phyloP scores from a whole-genome alignment of 2,113 vertebrate species.

The Macroglossus sobrinus region DNA sequence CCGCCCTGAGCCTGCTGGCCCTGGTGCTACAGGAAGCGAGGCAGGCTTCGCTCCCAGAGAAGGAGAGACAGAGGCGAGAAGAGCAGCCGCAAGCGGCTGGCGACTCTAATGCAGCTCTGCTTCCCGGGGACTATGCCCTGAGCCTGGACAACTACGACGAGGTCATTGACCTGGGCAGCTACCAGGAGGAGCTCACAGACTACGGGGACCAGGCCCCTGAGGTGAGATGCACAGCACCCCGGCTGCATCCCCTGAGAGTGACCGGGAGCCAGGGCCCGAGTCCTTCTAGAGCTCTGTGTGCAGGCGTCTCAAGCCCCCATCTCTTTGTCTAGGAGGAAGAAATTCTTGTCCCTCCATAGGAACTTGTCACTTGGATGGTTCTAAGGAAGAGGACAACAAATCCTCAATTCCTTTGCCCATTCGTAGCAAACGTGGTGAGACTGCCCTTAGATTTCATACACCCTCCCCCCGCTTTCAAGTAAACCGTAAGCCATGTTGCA shows the following conservation, averaged over 20 bases:
- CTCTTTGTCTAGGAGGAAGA: neutral
- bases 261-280: rapidly evolving
- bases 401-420: neutral
- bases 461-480: neutral
- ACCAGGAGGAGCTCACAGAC: slow-evolving; percentile 81
- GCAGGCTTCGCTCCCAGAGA: slow-evolving; percentile 39
- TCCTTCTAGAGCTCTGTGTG: neutral
- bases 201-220: slow-evolving; percentile 79
- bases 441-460: neutral
- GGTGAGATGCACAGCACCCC: slow-evolving; percentile 56
- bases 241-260: neutral
- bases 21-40: slow-evolving; percentile 51
- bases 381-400: neutral
- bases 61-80: neutral
- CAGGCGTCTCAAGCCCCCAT: neutral
- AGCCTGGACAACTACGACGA: slow-evolving; percentile 77
- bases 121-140: slow-evolving; percentile 71
- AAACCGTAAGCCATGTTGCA: neutral
- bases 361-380: neutral
- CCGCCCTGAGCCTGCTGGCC: slow-evolving; percentile 58
- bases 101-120: neutral
- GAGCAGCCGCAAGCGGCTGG: slow-evolving; percentile 11
- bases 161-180: slow-evolving; percentile 79
- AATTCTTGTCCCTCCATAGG: neutral
- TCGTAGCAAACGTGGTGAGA: neutral